These are phyloP conservation scores for Sycophila sp. DNA, from an alignment of 1,140 invertebrate genomes.

Conservation along the genomic window DNA sequence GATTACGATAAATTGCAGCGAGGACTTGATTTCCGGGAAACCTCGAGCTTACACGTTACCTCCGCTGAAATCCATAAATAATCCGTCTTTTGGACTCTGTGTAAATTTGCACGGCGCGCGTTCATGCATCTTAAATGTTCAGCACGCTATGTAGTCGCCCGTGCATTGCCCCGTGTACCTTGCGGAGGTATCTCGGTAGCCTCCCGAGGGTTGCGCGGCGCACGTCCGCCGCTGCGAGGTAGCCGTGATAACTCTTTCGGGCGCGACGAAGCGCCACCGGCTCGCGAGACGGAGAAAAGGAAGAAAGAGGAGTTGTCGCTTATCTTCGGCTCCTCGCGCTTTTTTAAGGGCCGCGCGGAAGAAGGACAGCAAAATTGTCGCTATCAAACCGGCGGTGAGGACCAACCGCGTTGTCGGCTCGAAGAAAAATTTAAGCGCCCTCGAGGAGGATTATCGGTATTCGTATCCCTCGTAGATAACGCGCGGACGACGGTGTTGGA, in stretches of 20 bases:
- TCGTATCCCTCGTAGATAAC: slow-evolving; percentile 47
- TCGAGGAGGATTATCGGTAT: slow-evolving; percentile 63
- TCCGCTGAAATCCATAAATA: slow-evolving; percentile 1
- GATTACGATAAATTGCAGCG: neutral
- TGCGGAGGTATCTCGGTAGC: too few relatives aligned
- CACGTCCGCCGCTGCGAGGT: too few relatives aligned
- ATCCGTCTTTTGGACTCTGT: neutral
- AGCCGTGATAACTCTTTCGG: slow-evolving; percentile 25
- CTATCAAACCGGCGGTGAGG: slow-evolving; percentile 47
- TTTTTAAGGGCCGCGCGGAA: too few relatives aligned
- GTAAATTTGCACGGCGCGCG: neutral
- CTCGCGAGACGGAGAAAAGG: neutral
- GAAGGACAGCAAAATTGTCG: slow-evolving; percentile 43
- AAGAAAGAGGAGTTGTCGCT: neutral
- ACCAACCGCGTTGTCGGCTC: slow-evolving; percentile 44
- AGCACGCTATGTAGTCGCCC: neutral
- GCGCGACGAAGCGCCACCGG: too few relatives aligned
- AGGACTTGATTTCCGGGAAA: neutral
- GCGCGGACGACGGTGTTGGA: slow-evolving; percentile 56
- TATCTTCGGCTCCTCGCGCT: too few relatives aligned
- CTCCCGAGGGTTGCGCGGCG: neutral
- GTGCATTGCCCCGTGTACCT: too few relatives aligned
- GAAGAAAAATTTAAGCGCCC: slow-evolving; percentile 63
- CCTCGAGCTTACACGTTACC: neutral
- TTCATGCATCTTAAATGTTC: neutral